phyloP scores from a whole-genome alignment of 2,797 vertebrate species.

The Crossoptilon crossoptilon region DNA sequence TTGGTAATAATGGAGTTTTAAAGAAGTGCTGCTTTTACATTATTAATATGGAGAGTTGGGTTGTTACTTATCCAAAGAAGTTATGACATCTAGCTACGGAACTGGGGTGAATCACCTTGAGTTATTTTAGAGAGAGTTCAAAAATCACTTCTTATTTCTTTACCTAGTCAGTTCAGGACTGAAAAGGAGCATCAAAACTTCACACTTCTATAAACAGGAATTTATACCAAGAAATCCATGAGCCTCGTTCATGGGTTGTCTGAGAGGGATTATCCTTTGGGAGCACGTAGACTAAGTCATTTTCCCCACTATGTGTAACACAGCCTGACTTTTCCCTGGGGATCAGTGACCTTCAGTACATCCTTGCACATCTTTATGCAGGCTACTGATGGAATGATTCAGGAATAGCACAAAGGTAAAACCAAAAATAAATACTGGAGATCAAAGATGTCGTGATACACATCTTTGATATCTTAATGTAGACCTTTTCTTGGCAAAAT shows the following conservation, averaged over 20 bases:
- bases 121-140: background rate
- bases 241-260: background rate
- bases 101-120: background rate
- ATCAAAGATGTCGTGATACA: background rate
- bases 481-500: background rate
- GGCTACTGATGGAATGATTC: background rate
- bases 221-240: background rate
- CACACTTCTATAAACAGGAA: background rate
- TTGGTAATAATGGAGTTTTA: background rate
- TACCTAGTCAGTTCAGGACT: background rate
- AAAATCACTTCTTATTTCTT: background rate
- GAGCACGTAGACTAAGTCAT: background rate
- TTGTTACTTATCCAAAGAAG: background rate
- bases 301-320: background rate
- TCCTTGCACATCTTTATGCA: rapidly evolving
- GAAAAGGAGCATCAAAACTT: background rate
- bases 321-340: background rate
- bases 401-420: background rate
- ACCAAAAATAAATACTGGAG: background rate
- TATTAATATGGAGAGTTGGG: background rate
- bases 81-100: background rate
- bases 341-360: background rate
- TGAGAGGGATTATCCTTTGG: background rate
- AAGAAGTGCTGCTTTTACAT: background rate
- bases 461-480: background rate